phyloP scores from a whole-genome alignment of 2,888 invertebrate species.

The Entomobrya proxima region DNA sequence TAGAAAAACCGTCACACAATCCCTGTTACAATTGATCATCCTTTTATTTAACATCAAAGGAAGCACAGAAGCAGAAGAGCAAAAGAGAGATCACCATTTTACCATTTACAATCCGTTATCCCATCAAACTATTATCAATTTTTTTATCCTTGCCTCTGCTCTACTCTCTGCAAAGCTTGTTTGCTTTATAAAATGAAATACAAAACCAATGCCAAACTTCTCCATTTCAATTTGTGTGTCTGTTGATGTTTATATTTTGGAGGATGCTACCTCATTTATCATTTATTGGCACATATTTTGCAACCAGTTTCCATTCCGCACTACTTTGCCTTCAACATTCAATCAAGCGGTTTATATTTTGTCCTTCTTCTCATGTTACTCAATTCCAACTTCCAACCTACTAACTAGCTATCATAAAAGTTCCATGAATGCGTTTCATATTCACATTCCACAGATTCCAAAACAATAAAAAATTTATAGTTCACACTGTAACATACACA shows the following conservation, averaged over 20 bases:
- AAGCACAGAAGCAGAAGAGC: not conserved
- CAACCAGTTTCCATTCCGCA: not conserved
- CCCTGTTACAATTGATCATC: too few relatives aligned
- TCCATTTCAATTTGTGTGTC: not conserved
- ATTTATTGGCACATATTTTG: not conserved
- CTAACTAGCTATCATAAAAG: not conserved
- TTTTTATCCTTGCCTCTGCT: not conserved
- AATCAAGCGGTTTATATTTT: not conserved
- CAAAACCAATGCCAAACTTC: not conserved
- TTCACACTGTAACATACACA: constrained; percentile 37
- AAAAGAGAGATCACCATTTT: too few relatives aligned
- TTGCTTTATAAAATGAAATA: not conserved
- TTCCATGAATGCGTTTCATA: not conserved
- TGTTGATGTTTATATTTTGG: not conserved
- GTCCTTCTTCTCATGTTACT: not conserved
- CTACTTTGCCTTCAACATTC: not conserved
- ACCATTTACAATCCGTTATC: not conserved
- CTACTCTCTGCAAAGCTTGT: not conserved
- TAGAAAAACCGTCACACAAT: too few relatives aligned
- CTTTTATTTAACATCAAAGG: too few relatives aligned
- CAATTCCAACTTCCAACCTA: not conserved
- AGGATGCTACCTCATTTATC: not conserved
- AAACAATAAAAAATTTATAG: constrained; percentile 6
- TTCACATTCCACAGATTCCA: not conserved
- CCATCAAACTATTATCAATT: not conserved